phyloP scores from a whole-genome alignment of 1,140 invertebrate species.

The Pachyrhynchus sulphureomaculatus region DNA sequence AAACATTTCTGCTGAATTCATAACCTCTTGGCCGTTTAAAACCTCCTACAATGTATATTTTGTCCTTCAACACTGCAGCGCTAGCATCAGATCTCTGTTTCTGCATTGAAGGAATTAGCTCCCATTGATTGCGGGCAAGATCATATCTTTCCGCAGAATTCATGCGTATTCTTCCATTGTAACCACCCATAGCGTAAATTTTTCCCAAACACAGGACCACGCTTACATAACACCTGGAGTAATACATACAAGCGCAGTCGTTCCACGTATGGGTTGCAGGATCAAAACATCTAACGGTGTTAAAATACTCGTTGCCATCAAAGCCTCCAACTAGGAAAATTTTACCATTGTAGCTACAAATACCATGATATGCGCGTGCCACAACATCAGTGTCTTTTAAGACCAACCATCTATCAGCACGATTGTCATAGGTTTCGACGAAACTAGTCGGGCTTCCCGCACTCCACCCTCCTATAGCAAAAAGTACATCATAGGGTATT shows the following conservation, averaged over 20 bases:
- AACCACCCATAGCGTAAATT: conserved; percentile 86
- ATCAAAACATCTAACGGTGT: conserved; percentile 67
- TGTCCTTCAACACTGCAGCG: conserved; percentile 61
- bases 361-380: conserved; percentile 73
- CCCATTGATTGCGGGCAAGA: conserved; percentile 76
- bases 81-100: conserved; percentile 78
- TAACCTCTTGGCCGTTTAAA: conserved; percentile 72
- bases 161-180: conserved; percentile 79
- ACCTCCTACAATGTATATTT: conserved; percentile 72
- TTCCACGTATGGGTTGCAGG: conserved; percentile 64
- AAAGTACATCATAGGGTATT: conserved; percentile 69
- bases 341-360: conserved; percentile 64
- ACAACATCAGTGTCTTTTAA: conserved; percentile 61
- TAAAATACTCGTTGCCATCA: conserved; percentile 72
- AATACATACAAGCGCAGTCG: conserved; percentile 73
- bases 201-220: conserved; percentile 67
- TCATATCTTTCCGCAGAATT: conserved; percentile 73
- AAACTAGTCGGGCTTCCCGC: conserved; percentile 75
- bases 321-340: conserved; percentile 66
- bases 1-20: conserved; percentile 65
- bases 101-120: conserved; percentile 78
- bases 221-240: conserved; percentile 74
- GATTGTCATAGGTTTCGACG: conserved; percentile 75
- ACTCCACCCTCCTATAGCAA: conserved; percentile 77
- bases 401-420: conserved; percentile 66